Evolutionary conservation across 2,888 invertebrate genomes (phyloP).

Genomic region (Dromius quadrimaculatus): DNA sequence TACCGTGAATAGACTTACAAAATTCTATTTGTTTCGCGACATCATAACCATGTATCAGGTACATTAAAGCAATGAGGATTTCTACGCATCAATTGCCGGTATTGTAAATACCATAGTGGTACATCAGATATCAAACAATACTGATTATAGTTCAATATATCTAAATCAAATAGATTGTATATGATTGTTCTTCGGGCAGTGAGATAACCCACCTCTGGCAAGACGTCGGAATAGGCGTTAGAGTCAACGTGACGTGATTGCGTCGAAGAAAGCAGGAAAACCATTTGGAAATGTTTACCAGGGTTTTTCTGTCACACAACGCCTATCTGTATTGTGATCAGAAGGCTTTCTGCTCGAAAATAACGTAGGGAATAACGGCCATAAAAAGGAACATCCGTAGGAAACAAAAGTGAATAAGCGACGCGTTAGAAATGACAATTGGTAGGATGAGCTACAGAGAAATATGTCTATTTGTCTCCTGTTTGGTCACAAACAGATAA

Average conservation of each 20-base stretch:
- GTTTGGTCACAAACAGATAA: slow-evolving; percentile 46
- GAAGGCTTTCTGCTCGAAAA: slow-evolving; percentile 48
- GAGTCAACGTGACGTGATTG: slow-evolving; percentile 11
- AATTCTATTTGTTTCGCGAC: too few relatives aligned
- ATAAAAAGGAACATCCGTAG: slow-evolving; percentile 52
- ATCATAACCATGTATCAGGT: too few relatives aligned
- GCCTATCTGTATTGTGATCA: slow-evolving; percentile 52
- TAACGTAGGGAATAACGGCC: slow-evolving; percentile 49
- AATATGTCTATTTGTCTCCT: slow-evolving; percentile 12
- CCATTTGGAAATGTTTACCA: slow-evolving; percentile 52
- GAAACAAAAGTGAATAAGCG: slow-evolving; percentile 52
- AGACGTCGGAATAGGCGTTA: too few relatives aligned
- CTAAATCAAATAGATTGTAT: neutral
- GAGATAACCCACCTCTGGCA: too few relatives aligned
- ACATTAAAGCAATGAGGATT: too few relatives aligned
- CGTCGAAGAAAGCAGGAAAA: slow-evolving; percentile 38
- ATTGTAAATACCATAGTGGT: too few relatives aligned
- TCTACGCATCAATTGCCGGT: too few relatives aligned
- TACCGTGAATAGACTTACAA: too few relatives aligned
- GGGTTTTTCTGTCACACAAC: slow-evolving; percentile 50
- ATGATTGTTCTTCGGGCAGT: neutral
- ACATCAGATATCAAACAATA: too few relatives aligned
- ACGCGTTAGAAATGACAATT: slow-evolving; percentile 51
- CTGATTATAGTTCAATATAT: too few relatives aligned
- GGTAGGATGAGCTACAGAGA: slow-evolving; percentile 32